A percentile compares a stretch with the other conserved stretches of the same genome.
phyloP scores from a whole-genome alignment of 2,113 vertebrate genomes.

The Sylvia atricapilla region DNA sequence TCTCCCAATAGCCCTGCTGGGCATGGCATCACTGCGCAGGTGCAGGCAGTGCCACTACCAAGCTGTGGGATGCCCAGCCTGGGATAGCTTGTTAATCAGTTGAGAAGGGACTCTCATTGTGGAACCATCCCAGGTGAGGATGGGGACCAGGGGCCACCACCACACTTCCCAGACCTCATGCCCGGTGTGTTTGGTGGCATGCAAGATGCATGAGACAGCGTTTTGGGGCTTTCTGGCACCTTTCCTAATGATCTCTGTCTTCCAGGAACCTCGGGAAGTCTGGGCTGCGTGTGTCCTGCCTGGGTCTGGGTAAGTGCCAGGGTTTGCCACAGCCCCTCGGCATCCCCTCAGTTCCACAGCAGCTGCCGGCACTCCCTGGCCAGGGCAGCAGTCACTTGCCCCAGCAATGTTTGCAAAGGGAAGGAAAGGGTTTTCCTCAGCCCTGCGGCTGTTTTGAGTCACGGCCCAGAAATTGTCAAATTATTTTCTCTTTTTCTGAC shows the following conservation, averaged over 20 bases:
- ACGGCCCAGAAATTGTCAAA: not conserved
- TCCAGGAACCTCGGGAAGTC: conserved; percentile 98
- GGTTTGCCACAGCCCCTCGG: not conserved
- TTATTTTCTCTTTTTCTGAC: not conserved
- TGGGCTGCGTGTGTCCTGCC: conserved; percentile 94
- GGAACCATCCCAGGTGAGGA: not conserved
- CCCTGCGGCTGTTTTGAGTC: not conserved
- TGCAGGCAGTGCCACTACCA: rapidly evolving
- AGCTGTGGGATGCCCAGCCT: rapidly evolving
- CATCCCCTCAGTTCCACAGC: not conserved
- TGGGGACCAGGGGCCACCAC: not conserved
- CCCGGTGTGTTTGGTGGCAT: not conserved
- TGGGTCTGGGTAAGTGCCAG: conserved; percentile 90
- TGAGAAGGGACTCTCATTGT: not conserved
- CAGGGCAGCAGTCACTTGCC: not conserved
- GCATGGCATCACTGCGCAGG: not conserved
- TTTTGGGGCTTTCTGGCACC: not conserved
- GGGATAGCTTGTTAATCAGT: not conserved
- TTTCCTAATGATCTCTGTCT: conserved; percentile 26
- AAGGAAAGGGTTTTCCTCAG: conserved; percentile 28
- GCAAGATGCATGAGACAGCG: rapidly evolving
- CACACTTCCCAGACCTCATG: rapidly evolving
- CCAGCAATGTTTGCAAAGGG: not conserved
- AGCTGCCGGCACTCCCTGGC: not conserved
- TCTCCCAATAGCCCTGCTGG: not conserved